phyloP scores from a whole-genome alignment of 2,888 invertebrate genomes.

The Noctuana brunneofusca region DNA sequence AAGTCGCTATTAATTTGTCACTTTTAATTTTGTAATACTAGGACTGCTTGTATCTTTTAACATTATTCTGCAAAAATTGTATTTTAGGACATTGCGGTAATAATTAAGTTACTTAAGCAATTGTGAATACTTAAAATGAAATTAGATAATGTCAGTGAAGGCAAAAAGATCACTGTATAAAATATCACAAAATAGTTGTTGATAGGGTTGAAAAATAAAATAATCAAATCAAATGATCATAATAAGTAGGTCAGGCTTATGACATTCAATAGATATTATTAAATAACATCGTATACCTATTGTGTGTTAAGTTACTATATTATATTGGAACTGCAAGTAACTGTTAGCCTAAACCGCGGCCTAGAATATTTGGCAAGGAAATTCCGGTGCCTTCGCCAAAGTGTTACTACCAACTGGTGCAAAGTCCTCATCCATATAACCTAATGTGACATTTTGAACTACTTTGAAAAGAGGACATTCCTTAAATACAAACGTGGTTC shows the following conservation, averaged over 20 bases:
- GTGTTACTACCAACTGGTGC: conserved; percentile 38
- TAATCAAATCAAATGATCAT: too few species aligned
- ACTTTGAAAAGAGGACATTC: conserved; percentile 3
- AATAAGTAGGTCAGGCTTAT: too few species aligned
- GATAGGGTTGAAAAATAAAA: too few species aligned
- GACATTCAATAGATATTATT: too few species aligned
- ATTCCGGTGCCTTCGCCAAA: conserved; percentile 38
- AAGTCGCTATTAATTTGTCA: conserved; percentile 34
- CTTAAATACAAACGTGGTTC: neutral
- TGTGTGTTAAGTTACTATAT: neutral
- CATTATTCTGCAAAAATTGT: neutral
- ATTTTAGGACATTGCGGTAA: neutral
- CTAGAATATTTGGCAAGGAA: conserved; percentile 40
- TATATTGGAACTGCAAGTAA: conserved; percentile 12
- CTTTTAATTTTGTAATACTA: conserved; percentile 25
- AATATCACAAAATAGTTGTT: too few species aligned
- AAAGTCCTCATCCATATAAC: conserved; percentile 32
- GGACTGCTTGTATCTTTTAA: neutral
- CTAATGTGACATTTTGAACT: conserved; percentile 24
- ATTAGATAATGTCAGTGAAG: too few species aligned
- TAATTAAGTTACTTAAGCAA: neutral
- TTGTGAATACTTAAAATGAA: too few species aligned
- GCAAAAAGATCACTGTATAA: too few species aligned
- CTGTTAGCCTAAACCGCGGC: conserved; percentile 37
- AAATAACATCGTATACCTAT: neutral